Evolutionary conservation across 2,113 vertebrate species (phyloP), one percentile per base, ranked within the genome.

Genomic region (Corythornis cristatus): DNA sequence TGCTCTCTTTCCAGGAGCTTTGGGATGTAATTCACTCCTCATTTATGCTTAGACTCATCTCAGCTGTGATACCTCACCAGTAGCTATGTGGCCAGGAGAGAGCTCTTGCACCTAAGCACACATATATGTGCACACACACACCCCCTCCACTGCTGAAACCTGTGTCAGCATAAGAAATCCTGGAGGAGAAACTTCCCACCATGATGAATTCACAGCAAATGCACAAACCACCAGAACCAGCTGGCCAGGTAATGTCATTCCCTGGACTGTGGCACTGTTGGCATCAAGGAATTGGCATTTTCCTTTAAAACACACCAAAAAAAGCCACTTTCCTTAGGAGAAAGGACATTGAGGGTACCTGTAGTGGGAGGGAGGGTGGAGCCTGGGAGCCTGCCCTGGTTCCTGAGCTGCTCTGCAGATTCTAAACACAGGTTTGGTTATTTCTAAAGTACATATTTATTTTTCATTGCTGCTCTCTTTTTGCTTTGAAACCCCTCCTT

Each of bases 401-500:
- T 57, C 42, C 54, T 45, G 22, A 50, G 26, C 61, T 76, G 42
- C n/a, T 77, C 26, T 0, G 0, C 67, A 60, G 53, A 43, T 70
- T 60, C 64, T 66, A 70, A 73, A 57, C 58, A 42, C 21, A 33
- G 58, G 50, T 43, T 87, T 87, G 58, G 21, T 84, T 64, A 37
- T 90, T 88, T 79, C 58, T 51, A 50, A 35, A 37, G 43, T 4
- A 37, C 22, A 28, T 71, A 26, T 73, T 65, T 93, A 46, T 80
- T 83, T 85, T 80, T 58, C 40, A 28, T 65, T 28, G 67, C 19
- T 82, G 35, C 6, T 33, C 68, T 83, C 79, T 72, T 61, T 51
- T 51, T 14, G 31, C 89, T 94, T 92, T 93, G 71, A 93, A 92
- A 66, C 76, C 75, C 17, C 50, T 66, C 75, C 71, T 88, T 88